Evolutionary conservation across 2,797 vertebrate genomes (phyloP).

Genomic region (Mustela erminea): DNA sequence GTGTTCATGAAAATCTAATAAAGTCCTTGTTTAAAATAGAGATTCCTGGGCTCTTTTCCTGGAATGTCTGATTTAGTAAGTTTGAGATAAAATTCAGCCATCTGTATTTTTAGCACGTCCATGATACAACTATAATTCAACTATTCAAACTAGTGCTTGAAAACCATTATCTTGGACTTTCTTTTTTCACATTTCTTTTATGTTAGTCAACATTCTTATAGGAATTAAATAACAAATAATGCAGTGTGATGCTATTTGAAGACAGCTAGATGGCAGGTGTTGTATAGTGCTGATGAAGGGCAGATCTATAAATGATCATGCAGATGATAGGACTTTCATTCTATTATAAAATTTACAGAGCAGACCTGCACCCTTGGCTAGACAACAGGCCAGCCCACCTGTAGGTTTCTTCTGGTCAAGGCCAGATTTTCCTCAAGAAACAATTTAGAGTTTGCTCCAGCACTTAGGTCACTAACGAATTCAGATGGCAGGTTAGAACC

Average conservation of each 20-base stretch:
- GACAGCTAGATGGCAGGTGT: not conserved
- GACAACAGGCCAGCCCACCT: not conserved
- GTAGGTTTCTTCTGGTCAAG: not conserved
- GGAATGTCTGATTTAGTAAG: not conserved
- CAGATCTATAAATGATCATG: not conserved
- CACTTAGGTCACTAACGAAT: constrained; percentile 36
- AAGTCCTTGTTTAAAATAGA: constrained; percentile 42
- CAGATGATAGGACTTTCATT: not conserved
- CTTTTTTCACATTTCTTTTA: constrained; percentile 32
- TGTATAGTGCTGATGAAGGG: not conserved
- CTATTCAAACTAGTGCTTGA: not conserved
- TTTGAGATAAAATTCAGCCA: not conserved
- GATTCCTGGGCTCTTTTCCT: not conserved
- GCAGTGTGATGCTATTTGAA: not conserved
- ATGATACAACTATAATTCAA: not conserved
- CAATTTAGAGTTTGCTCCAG: constrained; percentile 11
- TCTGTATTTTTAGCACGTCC: not conserved
- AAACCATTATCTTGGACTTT: not conserved
- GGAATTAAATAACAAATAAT: not conserved
- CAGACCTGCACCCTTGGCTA: not conserved
- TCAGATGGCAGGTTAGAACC: constrained; percentile 28
- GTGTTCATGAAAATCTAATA: not conserved
- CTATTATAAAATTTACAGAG: not conserved
- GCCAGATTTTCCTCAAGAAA: not conserved
- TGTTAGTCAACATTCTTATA: not conserved